phyloP scores from a whole-genome alignment of 2,888 invertebrate species.

The Cantharis lateralis region DNA sequence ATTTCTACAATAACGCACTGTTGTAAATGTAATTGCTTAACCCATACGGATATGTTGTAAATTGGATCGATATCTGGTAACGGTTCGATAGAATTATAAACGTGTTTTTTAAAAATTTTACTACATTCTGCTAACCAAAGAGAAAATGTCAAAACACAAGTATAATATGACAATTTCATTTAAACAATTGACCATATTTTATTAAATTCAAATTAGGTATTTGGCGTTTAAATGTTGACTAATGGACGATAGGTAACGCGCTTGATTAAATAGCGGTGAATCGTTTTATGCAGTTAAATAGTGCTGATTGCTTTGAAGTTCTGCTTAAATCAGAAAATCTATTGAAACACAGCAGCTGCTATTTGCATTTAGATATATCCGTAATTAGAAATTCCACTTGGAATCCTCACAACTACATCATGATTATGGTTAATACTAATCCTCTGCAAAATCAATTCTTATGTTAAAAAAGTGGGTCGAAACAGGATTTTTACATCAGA shows the following conservation, averaged over 20 bases:
- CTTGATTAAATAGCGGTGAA: conserved; percentile 13
- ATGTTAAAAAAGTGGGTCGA: not conserved
- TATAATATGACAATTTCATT: conserved; percentile 18
- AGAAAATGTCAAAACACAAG: conserved; percentile 37
- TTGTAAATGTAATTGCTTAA: conserved; percentile 53
- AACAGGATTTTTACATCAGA: not conserved
- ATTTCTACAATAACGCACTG: conserved; percentile 57
- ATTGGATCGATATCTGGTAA: conserved; percentile 38
- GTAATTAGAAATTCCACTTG: conserved; percentile 20
- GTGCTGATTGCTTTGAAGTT: conserved; percentile 36
- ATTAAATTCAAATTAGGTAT: not conserved
- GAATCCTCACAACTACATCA: conserved; percentile 5
- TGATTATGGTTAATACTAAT: not conserved
- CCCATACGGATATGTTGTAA: conserved; percentile 53
- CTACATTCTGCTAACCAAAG: conserved; percentile 35
- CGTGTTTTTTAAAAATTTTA: conserved; percentile 36
- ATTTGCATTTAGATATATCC: conserved; percentile 23
- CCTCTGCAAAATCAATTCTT: not conserved
- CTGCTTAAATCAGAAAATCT: conserved; percentile 24
- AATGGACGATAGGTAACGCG: conserved; percentile 5
- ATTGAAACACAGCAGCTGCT: conserved; percentile 29
- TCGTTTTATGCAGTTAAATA: conserved; percentile 34
- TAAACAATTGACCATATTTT: not conserved
- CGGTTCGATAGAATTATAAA: conserved; percentile 39
- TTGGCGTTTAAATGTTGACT: not conserved